Evolutionary conservation across 2,888 invertebrate species (phyloP).

Genomic region (Clepsis dumicolana): DNA sequence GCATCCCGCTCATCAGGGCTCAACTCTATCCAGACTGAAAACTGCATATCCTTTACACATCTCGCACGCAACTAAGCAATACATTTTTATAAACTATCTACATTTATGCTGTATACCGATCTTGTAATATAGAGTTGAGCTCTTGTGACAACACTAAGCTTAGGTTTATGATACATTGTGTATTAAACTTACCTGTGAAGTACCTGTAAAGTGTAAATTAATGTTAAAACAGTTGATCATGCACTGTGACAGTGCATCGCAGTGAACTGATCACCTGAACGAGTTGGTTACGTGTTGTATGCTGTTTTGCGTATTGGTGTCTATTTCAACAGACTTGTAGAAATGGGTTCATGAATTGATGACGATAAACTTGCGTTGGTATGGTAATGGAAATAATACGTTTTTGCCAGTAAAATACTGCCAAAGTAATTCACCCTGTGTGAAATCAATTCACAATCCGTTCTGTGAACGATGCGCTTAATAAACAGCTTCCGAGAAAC

Average conservation of each 20-base stretch:
- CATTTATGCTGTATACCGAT: constrained; percentile 60
- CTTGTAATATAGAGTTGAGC: constrained; percentile 71
- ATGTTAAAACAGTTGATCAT: constrained; percentile 70
- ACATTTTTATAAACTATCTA: constrained; percentile 56
- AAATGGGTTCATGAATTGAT: constrained; percentile 77
- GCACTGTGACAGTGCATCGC: constrained; percentile 73
- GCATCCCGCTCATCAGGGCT: constrained; percentile 79
- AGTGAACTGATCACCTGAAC: constrained; percentile 75
- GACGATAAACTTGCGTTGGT: constrained; percentile 61
- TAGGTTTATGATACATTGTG: constrained; percentile 77
- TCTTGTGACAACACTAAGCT: constrained; percentile 78
- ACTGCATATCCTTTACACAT: constrained; percentile 68
- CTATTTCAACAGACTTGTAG: constrained; percentile 70
- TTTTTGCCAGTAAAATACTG: constrained; percentile 81
- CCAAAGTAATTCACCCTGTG: constrained; percentile 82
- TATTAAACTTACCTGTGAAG: constrained; percentile 83
- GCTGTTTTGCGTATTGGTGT: constrained; percentile 80
- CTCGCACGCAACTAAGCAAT: constrained; percentile 60
- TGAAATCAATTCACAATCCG: constrained; percentile 82
- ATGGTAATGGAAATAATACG: constrained; percentile 65
- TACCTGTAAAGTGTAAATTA: constrained; percentile 85
- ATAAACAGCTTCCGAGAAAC: constrained; percentile 79
- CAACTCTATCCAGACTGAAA: constrained; percentile 66
- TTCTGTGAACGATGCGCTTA: constrained; percentile 84
- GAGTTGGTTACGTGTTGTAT: constrained; percentile 72